Evolutionary conservation across 2,888 invertebrate species (phyloP).

Genomic region (Crossocerus cetratus): DNA sequence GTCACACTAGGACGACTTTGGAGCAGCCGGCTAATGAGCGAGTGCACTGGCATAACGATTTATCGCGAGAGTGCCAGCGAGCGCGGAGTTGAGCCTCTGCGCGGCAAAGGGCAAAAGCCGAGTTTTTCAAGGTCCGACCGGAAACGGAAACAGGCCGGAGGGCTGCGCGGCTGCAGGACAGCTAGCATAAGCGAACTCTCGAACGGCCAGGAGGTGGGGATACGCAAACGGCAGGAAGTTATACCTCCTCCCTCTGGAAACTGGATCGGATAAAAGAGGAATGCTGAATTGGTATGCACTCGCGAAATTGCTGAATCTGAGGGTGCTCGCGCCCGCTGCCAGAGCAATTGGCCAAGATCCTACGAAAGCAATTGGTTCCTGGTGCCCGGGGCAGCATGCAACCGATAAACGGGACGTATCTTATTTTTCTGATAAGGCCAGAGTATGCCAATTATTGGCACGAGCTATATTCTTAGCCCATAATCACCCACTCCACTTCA

Average conservation of each 20-base stretch:
- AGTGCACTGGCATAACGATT: not conserved
- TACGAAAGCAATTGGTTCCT: conserved; percentile 5
- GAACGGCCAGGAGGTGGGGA: no score
- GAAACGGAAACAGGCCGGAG: not conserved
- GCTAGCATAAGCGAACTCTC: no score
- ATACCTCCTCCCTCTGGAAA: no score
- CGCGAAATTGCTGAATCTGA: conserved; percentile 2
- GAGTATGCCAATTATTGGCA: no score
- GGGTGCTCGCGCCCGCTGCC: not conserved
- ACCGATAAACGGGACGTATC: not conserved
- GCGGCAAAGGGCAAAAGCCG: no score
- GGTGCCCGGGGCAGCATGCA: not conserved
- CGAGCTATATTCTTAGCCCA: not conserved
- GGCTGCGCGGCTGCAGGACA: not conserved
- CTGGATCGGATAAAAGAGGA: not conserved
- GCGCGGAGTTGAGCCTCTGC: no score
- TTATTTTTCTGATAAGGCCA: no score
- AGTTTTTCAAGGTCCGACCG: not conserved
- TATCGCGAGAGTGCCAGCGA: no score
- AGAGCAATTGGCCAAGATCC: conserved; percentile 6
- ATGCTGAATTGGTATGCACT: not conserved
- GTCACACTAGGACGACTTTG: not conserved
- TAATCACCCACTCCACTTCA: not conserved
- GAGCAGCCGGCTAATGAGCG: not conserved
- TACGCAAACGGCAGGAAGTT: not conserved